Evolutionary conservation across 2,888 invertebrate genomes (phyloP), one percentile per base, ranked within the genome.

Genomic region (Panzeria rudis): DNA sequence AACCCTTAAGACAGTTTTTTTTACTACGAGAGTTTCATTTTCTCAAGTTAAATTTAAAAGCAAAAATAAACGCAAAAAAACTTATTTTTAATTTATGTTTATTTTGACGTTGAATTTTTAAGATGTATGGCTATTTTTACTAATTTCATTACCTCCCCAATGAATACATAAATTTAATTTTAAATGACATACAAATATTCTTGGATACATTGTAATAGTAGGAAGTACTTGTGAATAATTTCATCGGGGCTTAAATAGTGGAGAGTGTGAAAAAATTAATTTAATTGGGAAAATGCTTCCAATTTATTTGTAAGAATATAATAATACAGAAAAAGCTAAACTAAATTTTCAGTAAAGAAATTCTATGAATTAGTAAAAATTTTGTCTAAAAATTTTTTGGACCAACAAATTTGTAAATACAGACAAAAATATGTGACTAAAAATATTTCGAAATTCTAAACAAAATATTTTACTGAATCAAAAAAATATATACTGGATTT

Each of bases 91-190:
- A 85, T 82, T 85, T 85, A 85, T 75, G 78, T 71, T 75, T 82
- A 79, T 82, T 82, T 85, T 69, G 79, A 85, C 75, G 71, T 85
- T 61, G 79, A 69, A 75, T 77, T 75, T 80, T 69, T 23, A 69
- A 77, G 66, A 80, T 71, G 50, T 35, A 84, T 84, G 68, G 38
- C 50, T 68, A 54, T 80, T 84, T 84, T 84, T 73, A 78, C 82
- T 85, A 85, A 85, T 85, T 85, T 85, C 82, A 85, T 82, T 82
- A 85, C 82, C 78, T 64, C 50, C 71, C 56, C 56, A 76, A 59
- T 56, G 54, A 82, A 76, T 41, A 69, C 69, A 81, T 82, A 82
- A 76, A 76, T 54, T 54, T 25, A 71, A 69, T 54, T 76, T 76
- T 56, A 59, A 71, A 9, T 77, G 75, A 77, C 76, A 83, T 35